A percentile compares a stretch with the other conserved stretches of the same genome.
Conservation (phyloP, 2,888 invertebrate species). For the Shargacucullia verbasci region DNA sequence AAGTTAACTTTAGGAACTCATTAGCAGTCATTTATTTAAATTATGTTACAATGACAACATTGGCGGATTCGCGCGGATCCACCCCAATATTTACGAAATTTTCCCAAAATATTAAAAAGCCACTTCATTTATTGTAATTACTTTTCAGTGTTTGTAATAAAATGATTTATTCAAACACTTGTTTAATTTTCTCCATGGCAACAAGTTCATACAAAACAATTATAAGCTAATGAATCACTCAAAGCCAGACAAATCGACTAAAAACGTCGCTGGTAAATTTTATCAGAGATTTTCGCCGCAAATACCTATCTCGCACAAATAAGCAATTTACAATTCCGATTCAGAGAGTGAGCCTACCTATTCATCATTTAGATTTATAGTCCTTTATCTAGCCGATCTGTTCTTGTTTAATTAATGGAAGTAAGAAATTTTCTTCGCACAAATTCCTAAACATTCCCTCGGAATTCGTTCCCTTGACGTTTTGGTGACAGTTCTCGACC, state of each 20-base stretch:
- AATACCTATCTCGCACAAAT: constrained; percentile 70
- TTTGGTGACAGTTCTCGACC: constrained; percentile 58
- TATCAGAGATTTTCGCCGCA: constrained; percentile 53
- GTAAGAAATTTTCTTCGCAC: constrained; percentile 76
- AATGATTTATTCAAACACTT: constrained; percentile 1
- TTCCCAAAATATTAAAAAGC: constrained; percentile 7
- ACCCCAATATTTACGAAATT: constrained; percentile 2
- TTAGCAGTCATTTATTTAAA: constrained; percentile 7
- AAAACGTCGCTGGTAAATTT: constrained; percentile 47
- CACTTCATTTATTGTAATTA: constrained; percentile 6
- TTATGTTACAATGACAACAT: neutral
- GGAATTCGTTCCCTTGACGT: constrained; percentile 61
- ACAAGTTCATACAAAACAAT: constrained; percentile 42
- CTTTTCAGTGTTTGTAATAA: neutral
- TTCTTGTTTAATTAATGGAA: constrained; percentile 87
- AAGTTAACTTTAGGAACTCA: too few species aligned
- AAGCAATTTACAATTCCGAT: constrained; percentile 85
- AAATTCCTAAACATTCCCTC: constrained; percentile 61
- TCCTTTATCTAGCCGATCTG: constrained; percentile 85
- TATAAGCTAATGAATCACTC: constrained; percentile 62
- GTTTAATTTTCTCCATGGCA: constrained; percentile 7
- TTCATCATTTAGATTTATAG: constrained; percentile 88
- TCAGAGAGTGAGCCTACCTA: constrained; percentile 79
- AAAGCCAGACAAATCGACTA: constrained; percentile 44
- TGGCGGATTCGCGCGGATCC: neutral